These are phyloP conservation scores for Eutrigla gurnardus DNA, from an alignment of 2,797 vertebrate species.

Conservation along the genomic window DNA sequence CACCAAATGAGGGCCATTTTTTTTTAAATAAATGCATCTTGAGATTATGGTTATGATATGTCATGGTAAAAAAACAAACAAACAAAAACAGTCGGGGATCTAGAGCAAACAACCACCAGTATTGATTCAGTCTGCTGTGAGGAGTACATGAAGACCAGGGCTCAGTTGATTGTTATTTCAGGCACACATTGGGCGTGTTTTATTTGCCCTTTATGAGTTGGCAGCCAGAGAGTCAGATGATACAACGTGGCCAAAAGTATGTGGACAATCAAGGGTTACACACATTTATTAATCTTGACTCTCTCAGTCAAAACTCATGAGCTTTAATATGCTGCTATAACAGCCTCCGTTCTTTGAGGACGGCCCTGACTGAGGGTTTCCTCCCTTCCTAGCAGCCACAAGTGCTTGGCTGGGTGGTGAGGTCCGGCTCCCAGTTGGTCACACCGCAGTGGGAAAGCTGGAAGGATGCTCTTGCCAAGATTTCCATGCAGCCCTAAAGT, in stretches of 20 bases:
- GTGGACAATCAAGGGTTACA: not conserved
- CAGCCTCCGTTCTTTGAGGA: not conserved
- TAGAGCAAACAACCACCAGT: not conserved
- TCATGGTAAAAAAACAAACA: not conserved
- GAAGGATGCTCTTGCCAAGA: too few relatives aligned
- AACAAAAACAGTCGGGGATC: not conserved
- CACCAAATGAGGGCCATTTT: not conserved
- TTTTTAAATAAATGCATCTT: too few relatives aligned
- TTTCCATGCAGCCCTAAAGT: too few relatives aligned
- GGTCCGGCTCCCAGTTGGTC: too few relatives aligned
- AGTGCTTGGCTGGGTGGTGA: too few relatives aligned
- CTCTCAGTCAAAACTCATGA: not conserved
- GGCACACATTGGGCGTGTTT: slow-evolving; percentile 16
- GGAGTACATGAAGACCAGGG: not conserved
- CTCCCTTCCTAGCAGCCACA: too few relatives aligned
- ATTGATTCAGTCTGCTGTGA: not conserved
- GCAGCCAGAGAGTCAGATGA: not conserved
- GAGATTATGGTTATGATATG: not conserved
- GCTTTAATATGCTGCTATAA: not conserved
- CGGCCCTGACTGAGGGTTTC: too few relatives aligned
- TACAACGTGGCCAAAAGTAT: not conserved
- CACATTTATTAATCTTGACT: not conserved
- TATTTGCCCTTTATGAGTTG: slow-evolving; percentile 18
- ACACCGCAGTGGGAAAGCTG: too few relatives aligned
- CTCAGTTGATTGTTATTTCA: slow-evolving; percentile 19